Evolutionary conservation across 1,140 invertebrate species (phyloP).

Genomic region (Anastatus disparis): DNA sequence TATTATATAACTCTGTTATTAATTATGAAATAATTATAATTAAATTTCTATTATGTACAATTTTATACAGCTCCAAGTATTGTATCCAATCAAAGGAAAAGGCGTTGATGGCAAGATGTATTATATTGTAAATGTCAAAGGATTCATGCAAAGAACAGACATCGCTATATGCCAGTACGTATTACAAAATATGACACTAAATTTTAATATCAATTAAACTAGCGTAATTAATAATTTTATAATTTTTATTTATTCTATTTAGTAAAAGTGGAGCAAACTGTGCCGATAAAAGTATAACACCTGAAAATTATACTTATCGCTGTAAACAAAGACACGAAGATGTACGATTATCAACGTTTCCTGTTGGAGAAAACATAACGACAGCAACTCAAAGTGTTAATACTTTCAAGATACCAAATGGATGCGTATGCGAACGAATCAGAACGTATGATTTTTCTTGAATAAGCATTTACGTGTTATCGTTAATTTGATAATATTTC

Average conservation of each 20-base stretch:
- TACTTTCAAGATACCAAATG: neutral
- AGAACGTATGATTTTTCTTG: too few species aligned
- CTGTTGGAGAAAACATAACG: neutral
- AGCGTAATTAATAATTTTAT: too few species aligned
- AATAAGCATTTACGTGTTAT: too few species aligned
- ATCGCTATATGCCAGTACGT: neutral
- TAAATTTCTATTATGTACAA: too few species aligned
- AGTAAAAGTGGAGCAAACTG: neutral
- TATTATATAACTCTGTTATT: too few species aligned
- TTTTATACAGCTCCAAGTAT: neutral
- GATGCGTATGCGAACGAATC: neutral
- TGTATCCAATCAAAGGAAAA: neutral
- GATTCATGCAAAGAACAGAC: neutral
- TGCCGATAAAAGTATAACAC: neutral
- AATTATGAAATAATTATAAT: too few species aligned
- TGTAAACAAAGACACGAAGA: neutral
- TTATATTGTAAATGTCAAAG: neutral
- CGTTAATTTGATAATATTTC: too few species aligned
- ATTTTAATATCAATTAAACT: neutral
- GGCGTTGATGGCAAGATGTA: neutral
- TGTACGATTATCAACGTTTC: neutral
- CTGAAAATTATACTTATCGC: neutral
- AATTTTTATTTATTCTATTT: conserved; percentile 1
- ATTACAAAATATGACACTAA: neutral
- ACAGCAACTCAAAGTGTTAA: neutral